Percentiles rank a stretch among this genome's conserved stretches.
Conservation (phyloP, 2,797 vertebrate species). For the Enteromius trimaculatus region DNA sequence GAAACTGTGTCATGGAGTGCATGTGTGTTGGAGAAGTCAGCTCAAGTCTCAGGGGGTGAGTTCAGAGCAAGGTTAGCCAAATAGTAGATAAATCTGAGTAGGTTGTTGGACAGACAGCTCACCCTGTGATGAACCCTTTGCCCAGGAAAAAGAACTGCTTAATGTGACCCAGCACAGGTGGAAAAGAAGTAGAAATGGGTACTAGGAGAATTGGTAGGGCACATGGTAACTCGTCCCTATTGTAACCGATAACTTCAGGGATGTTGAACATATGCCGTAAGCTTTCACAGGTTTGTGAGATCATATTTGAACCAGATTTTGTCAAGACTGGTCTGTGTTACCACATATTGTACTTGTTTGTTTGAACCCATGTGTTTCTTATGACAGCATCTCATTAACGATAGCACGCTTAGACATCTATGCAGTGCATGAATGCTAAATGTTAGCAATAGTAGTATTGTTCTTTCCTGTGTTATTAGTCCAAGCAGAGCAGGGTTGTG, state of each 20-base stretch:
- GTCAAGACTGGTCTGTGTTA: background rate
- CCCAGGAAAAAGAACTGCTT: slow-evolving; percentile 81
- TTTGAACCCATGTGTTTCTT: background rate
- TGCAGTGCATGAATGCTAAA: background rate
- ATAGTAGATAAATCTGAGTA: slow-evolving; percentile 86
- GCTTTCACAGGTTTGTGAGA: background rate
- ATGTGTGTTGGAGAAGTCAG: slow-evolving; percentile 78
- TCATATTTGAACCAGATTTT: slow-evolving; percentile 18
- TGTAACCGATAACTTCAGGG: background rate
- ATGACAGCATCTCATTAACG: background rate
- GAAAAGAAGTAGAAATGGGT: slow-evolving; percentile 58
- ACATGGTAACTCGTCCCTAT: background rate
- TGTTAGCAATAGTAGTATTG: background rate
- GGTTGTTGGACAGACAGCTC: slow-evolving; percentile 82
- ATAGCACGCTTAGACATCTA: background rate
- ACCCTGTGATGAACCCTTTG: slow-evolving; percentile 85
- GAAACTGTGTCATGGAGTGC: slow-evolving; percentile 68
- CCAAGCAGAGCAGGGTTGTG: slow-evolving; percentile 16
- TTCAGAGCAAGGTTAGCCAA: slow-evolving; percentile 92
- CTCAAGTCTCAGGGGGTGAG: slow-evolving; percentile 80
- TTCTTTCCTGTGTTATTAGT: background rate
- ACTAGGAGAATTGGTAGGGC: slow-evolving; percentile 30
- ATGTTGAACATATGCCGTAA: slow-evolving; percentile 1
- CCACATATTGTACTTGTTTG: background rate
- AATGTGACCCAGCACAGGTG: slow-evolving; percentile 78